phyloP scores from a whole-genome alignment of 1,140 invertebrate genomes.

The Bombus confusus region DNA sequence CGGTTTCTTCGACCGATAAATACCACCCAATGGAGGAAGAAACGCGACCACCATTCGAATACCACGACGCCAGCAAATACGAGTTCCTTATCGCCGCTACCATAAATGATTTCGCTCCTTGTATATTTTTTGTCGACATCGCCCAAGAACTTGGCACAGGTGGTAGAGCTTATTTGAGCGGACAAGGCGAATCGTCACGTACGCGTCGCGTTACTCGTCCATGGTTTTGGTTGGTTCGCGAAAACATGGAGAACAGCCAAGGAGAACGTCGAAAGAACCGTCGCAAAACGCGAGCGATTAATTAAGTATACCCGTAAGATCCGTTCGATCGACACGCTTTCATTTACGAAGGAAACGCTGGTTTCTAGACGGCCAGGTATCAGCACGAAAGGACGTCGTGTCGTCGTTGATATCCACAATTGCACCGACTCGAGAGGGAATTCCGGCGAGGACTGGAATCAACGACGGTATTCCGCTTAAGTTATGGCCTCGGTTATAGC shows the following conservation, averaged over 20 bases:
- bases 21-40: conserved; percentile 60
- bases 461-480: conserved; percentile 62
- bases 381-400: conserved; percentile 49
- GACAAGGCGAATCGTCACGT: neutral
- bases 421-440: conserved; percentile 44
- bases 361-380: conserved; percentile 7
- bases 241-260: fast-evolving
- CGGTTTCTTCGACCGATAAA: conserved; percentile 51
- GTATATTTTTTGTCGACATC: conserved; percentile 44
- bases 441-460: conserved; percentile 54
- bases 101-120: conserved; percentile 58
- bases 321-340: conserved; percentile 45
- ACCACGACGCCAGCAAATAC: conserved; percentile 42
- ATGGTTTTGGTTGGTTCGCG: neutral
- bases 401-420: conserved; percentile 61
- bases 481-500: conserved; percentile 71
- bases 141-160: conserved; percentile 53
- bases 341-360: neutral
- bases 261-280: neutral
- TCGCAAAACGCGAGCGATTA: conserved; percentile 1
- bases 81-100: conserved; percentile 63
- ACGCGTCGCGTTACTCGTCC: neutral
- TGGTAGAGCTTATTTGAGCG: conserved; percentile 27
- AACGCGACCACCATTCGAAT: conserved; percentile 55
- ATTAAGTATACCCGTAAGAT: conserved; percentile 10